Conservation (phyloP, 2,797 vertebrate species). For the Ctenosaura bakeri region DNA sequence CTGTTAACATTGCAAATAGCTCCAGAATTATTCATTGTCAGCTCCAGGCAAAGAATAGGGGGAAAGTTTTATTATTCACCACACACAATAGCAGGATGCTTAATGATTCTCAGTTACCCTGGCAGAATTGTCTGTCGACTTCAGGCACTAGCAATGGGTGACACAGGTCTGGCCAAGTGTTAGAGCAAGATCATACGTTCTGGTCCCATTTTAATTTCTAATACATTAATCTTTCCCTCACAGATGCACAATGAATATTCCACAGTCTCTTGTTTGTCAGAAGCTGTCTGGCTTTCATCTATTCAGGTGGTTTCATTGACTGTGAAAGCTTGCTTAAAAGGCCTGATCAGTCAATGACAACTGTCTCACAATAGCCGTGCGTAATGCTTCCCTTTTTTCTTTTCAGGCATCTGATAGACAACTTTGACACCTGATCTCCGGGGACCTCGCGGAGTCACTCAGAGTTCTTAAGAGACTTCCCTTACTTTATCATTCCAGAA, state of each 20-base stretch:
- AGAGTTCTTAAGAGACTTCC: constrained; percentile 88
- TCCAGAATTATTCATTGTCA: constrained; percentile 99
- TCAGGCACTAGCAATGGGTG: constrained; percentile 93
- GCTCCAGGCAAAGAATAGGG: constrained; percentile 89
- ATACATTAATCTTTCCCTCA: constrained; percentile 99
- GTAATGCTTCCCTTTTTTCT: constrained; percentile 91
- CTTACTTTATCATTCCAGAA: constrained; percentile 90
- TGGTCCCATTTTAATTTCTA: constrained; percentile 99
- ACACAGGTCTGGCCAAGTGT: constrained; percentile 99
- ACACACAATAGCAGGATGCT: constrained; percentile 96
- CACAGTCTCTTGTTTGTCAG: constrained; percentile 96
- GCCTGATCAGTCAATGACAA: constrained; percentile 99
- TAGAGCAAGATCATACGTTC: constrained; percentile 99
- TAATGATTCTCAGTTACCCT: constrained; percentile 98
- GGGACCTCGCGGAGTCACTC: constrained; percentile 82
- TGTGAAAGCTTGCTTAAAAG: constrained; percentile 95
- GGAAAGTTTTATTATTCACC: constrained; percentile 99
- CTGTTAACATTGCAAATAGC: constrained; percentile 99
- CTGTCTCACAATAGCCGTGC: constrained; percentile 90
- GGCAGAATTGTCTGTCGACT: constrained; percentile 96
- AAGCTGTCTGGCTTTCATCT: constrained; percentile 98
- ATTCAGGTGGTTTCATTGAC: constrained; percentile 99
- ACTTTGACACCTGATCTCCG: constrained; percentile 93
- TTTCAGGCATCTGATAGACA: constrained; percentile 96
- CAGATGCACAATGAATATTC: constrained; percentile 99